Base-by-base conservation (phyloP, 2,113 vertebrate genomes). In the Brachirus orientalis region DNA sequence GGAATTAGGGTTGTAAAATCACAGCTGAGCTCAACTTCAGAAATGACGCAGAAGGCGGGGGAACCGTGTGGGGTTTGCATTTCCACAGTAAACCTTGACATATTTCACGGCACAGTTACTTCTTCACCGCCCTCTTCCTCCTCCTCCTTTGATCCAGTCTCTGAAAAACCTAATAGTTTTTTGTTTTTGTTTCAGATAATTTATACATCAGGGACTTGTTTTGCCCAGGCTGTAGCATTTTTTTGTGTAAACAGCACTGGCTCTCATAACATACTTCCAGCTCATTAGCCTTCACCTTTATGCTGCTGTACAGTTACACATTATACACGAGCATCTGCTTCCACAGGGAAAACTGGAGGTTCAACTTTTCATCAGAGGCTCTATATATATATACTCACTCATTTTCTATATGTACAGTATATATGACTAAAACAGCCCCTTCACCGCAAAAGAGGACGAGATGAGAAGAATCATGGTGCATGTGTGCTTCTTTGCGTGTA, bases 131-230 rank as follows among this genome's bases (percentile, higher is more conserved):
- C 43, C 60, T 53, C 44, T 35, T 55, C 40, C 56, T 36, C 28
- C 36, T 33, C 37, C 41, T 37, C n/a, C 81, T 86, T 82, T 84
- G 55, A 84, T 84, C 71, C 44, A 0, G 12, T 19, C 45, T 75
- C 48, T 72, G 17, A 57, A 50, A 69, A 63, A 65, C 7, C 6
- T 68, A 28, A 3, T 28, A n/a, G 28, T 28, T 18, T 35, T 64
- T 3, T 50, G 3, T 59, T 33, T 75, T 40, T 64, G 28, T 28
- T 3, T 28, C 55, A 51, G 7, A 57, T 84, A 61, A 84, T 82
- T 82, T 82, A 80, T 72, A 76, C 79, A 77, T 72, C 50, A 51
- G 79, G 73, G 82, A 84, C 20, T 84, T 40, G 58, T 63, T 77
- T 77, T 46, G 50, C 59, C 45, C 3, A 22, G 57, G 68, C 62